Evolutionary conservation across 1,140 invertebrate species (phyloP).

Genomic region (Laupala kohalensis): DNA sequence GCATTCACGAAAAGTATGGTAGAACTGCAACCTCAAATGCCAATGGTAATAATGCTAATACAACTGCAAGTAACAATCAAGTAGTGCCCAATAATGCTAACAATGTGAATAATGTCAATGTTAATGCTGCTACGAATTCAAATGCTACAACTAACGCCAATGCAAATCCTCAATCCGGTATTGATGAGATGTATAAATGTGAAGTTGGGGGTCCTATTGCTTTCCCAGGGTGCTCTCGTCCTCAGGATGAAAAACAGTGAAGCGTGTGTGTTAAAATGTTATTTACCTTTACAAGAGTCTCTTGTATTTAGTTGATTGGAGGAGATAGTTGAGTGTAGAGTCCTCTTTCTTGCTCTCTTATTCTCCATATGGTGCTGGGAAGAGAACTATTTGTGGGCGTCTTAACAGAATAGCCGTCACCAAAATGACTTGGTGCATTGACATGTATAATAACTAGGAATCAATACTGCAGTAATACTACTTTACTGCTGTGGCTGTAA

Average conservation of each 20-base stretch:
- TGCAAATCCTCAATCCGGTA: slow-evolving; percentile 19
- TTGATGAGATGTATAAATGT: slow-evolving; percentile 37
- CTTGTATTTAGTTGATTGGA: too few species aligned
- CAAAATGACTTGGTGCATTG: too few species aligned
- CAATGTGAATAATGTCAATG: slow-evolving; percentile 13
- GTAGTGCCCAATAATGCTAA: slow-evolving; percentile 9
- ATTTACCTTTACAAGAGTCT: too few species aligned
- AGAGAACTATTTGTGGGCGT: too few species aligned
- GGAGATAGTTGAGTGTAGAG: too few species aligned
- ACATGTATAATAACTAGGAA: too few species aligned
- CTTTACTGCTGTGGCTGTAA: too few species aligned
- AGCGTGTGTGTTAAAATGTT: too few species aligned
- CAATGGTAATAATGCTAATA: slow-evolving; percentile 23
- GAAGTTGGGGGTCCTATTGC: slow-evolving; percentile 28
- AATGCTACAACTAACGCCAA: slow-evolving; percentile 24
- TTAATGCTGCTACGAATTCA: slow-evolving; percentile 15
- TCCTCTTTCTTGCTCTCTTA: too few species aligned
- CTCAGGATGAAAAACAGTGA: slow-evolving; percentile 15
- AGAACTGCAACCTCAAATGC: slow-evolving; percentile 33
- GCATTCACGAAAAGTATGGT: slow-evolving; percentile 66
- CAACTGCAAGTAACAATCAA: slow-evolving; percentile 2
- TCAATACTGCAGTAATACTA: too few species aligned
- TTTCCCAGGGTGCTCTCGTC: slow-evolving; percentile 28
- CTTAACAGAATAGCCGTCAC: too few species aligned
- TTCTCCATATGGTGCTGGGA: too few species aligned